Base-by-base conservation (phyloP, 2,888 invertebrate species). In the Clanis bilineata region DNA sequence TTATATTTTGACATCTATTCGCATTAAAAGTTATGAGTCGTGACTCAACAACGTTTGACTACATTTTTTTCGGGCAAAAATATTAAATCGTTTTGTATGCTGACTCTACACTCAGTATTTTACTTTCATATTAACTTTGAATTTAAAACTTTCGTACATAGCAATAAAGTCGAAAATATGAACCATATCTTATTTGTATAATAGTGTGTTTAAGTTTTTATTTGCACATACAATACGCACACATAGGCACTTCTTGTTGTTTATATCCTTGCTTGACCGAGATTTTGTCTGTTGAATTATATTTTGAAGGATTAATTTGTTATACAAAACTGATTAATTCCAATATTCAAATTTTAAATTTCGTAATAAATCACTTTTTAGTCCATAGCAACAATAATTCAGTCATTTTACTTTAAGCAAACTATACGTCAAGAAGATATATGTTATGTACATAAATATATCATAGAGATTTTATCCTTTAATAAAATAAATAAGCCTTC, bases 201-300 rank as follows among this genome's bases (percentile, higher is more conserved):
- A 38, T 10, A 3, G 25, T 25, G 18, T 58, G 2, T 22, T 28
- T 23, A 15, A 23, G 15, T 23, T 45, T 57, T 57, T 45, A 36
- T 47, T 58, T 10, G 23, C 25, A 23, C 47, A 12, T 36, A 36
- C 10, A 47, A 23, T 38, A 56, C 41, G 25, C 39, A 38, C 38
- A 57, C 44, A 44, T 36, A 69, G 72, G 18, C 10, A 51, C 9
- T 10, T 28, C 51, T 32, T 32, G 32, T 32, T 79, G 75, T 77
- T 76, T 77, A 77, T 75, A 78, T 82, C 79, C 76, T 79, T 74
- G 67, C 64, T 64, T 79, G 82, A 76, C 79, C 80, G 78, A 78
- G 66, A 80, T 82, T 71, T 67, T 60, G 69, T 65, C 64, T 66
- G 51, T 28, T 15, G 18, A 51, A 51, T 51, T 51, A 51, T 58